phyloP scores from a whole-genome alignment of 2,797 vertebrate species.

The Hozukius guyotensis region DNA sequence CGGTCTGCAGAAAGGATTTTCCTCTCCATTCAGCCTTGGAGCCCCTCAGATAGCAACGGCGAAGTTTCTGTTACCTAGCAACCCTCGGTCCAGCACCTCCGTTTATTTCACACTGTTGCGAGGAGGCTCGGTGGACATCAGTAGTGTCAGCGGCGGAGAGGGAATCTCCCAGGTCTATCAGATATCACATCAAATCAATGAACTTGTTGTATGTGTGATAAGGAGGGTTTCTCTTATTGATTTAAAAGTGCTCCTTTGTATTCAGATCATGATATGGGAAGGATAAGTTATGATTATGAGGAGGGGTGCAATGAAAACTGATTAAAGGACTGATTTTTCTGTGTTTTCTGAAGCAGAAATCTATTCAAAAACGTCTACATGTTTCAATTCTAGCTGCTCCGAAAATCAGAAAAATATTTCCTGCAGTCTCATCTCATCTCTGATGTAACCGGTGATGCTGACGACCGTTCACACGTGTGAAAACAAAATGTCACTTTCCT shows the following conservation, averaged over 20 bases:
- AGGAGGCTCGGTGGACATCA: constrained; percentile 44
- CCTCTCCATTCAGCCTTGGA: constrained; percentile 55
- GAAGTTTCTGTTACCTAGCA: constrained; percentile 81
- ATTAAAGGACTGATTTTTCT: not conserved
- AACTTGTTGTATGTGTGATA: not conserved
- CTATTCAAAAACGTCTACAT: rapidly evolving
- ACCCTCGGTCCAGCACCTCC: constrained; percentile 57
- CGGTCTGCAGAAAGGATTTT: constrained; percentile 62
- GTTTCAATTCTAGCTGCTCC: not conserved
- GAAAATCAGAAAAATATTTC: no score
- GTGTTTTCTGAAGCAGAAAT: not conserved
- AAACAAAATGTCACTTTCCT: constrained; percentile 48
- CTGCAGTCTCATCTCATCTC: not conserved
- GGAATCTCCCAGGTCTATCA: constrained; percentile 42
- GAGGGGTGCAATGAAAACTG: not conserved
- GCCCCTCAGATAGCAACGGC: constrained; percentile 45
- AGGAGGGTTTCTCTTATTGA: not conserved
- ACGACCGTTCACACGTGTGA: constrained; percentile 23
- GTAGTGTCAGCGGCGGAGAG: not conserved
- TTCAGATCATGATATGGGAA: not conserved
- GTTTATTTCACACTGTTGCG: constrained; percentile 45
- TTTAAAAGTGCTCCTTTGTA: not conserved
- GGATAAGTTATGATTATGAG: not conserved
- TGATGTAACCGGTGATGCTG: constrained; percentile 8
- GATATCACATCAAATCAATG: not conserved